Evolutionary conservation across 1,140 invertebrate species (phyloP).

Genomic region (Aphis gossypii): DNA sequence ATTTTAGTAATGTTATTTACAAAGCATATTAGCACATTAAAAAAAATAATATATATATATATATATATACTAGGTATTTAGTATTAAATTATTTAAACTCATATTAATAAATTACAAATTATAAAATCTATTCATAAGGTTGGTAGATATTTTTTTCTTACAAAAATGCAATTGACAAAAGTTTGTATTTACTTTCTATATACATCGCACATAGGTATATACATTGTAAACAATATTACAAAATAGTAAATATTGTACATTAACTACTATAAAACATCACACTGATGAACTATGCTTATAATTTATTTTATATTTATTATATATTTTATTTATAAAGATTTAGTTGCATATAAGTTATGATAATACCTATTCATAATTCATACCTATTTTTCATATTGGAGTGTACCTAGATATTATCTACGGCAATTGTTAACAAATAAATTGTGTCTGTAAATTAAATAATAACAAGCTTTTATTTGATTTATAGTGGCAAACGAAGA

Average conservation of each 20-base stretch:
- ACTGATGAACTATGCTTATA: neutral
- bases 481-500: constrained; percentile 45
- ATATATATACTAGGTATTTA: neutral
- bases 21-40: neutral
- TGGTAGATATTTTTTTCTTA: neutral
- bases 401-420: neutral
- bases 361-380: neutral
- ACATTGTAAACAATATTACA: neutral
- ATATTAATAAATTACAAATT: neutral
- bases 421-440: neutral
- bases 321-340: no score
- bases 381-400: neutral
- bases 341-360: neutral
- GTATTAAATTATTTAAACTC: neutral
- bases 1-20: neutral
- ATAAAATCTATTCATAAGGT: neutral
- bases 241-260: neutral
- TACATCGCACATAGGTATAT: neutral
- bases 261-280: neutral
- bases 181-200: neutral
- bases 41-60: neutral
- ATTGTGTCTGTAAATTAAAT: no score
- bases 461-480: neutral
- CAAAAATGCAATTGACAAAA: neutral
- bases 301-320: neutral